phyloP scores from a whole-genome alignment of 2,113 vertebrate genomes.

The Dicentrarchus labrax region DNA sequence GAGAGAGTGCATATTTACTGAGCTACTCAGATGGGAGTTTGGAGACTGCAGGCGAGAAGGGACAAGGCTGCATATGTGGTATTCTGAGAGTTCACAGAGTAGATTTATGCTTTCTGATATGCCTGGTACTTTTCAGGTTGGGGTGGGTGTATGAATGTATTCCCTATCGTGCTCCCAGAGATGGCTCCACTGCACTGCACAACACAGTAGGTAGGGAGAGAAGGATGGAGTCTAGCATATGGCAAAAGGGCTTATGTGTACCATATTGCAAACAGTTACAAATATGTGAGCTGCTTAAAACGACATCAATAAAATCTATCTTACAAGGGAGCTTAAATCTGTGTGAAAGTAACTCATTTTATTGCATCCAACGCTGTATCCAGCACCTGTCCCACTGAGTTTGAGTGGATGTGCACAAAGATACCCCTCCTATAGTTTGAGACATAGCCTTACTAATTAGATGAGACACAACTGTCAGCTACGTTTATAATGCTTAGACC shows the following conservation, averaged over 20 bases:
- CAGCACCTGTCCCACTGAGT: not conserved
- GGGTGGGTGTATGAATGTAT: constrained; percentile 2
- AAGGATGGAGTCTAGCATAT: not conserved
- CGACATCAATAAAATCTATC: not conserved
- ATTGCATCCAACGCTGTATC: not conserved
- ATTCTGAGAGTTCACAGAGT: constrained; percentile 8
- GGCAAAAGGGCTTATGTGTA: not conserved
- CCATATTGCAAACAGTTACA: not conserved
- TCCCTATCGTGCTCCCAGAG: not conserved
- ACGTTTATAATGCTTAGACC: not conserved
- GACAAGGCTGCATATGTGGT: constrained; percentile 5
- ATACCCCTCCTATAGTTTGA: not conserved
- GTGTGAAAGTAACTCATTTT: not conserved
- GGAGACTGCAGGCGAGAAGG: not conserved
- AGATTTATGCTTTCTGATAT: constrained; percentile 19
- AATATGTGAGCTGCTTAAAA: not conserved
- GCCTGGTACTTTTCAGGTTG: constrained; percentile 17
- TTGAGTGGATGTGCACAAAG: not conserved
- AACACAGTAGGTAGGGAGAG: not conserved
- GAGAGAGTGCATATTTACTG: constrained; percentile 53
- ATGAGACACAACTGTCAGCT: not conserved
- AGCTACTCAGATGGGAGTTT: constrained; percentile 63
- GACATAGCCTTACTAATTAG: not conserved
- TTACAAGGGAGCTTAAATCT: constrained; percentile 3
- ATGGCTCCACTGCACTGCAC: constrained; percentile 1